Conservation (phyloP, 2,888 invertebrate species). For the Drosophila borealis region DNA sequence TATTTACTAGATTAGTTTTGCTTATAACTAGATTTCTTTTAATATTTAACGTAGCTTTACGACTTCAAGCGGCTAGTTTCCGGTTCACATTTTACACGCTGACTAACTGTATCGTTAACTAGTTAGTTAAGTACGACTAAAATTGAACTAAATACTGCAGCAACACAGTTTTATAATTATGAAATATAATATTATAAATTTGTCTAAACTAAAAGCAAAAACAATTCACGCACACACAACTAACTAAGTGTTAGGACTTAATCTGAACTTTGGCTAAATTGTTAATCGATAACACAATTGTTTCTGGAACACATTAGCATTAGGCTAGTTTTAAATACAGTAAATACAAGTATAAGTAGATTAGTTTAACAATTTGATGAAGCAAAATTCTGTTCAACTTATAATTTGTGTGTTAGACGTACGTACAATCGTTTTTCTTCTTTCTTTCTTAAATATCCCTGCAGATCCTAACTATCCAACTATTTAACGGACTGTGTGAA, state of each 20-base stretch:
- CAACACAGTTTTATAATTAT: conserved; percentile 33
- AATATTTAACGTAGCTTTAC: conserved; percentile 11
- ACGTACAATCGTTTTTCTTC: conserved; percentile 3
- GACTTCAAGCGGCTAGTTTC: conserved; percentile 14
- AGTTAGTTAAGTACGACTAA: conserved; percentile 50
- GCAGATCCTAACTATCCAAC: not conserved
- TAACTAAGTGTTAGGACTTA: conserved; percentile 49
- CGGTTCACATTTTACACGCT: conserved; percentile 44
- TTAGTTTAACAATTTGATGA: conserved; percentile 32
- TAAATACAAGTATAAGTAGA: conserved; percentile 32
- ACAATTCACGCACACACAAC: conserved; percentile 29
- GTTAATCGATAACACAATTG: conserved; percentile 64
- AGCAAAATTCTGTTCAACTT: not conserved
- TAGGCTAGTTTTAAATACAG: conserved; percentile 48
- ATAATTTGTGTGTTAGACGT: conserved; percentile 5
- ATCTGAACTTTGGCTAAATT: conserved; percentile 70
- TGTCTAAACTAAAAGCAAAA: conserved; percentile 62
- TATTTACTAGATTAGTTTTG: conserved; percentile 33
- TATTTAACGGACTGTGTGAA: no score
- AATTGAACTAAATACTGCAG: conserved; percentile 71
- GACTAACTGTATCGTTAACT: conserved; percentile 5
- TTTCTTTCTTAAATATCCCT: conserved; percentile 3
- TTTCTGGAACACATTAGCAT: conserved; percentile 72
- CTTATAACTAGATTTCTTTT: conserved; percentile 25
- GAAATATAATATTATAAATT: conserved; percentile 34